Evolutionary conservation across 2,888 invertebrate genomes (phyloP).

Genomic region (Lordiphosa fenestrarum): DNA sequence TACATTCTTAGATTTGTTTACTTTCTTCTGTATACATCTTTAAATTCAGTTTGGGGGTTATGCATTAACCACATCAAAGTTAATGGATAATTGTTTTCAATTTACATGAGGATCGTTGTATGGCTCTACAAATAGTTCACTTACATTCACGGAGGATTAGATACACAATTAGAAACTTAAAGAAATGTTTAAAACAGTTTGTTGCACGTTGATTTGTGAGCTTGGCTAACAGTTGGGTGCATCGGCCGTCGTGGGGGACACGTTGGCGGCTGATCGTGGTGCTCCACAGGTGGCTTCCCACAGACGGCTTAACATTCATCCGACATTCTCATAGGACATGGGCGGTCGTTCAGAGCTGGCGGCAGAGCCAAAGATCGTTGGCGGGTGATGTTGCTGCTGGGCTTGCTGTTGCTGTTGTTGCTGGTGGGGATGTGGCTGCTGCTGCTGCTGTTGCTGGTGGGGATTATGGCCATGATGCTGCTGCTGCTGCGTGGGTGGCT

Average conservation of each 20-base stretch:
- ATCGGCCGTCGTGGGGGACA: constrained; percentile 72
- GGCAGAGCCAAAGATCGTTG: constrained; percentile 73
- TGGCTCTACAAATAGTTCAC: constrained; percentile 25
- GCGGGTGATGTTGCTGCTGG: constrained; percentile 69
- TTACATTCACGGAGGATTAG: constrained; percentile 31
- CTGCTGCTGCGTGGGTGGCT: constrained; percentile 62
- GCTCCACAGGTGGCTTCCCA: constrained; percentile 78
- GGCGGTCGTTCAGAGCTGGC: constrained; percentile 75
- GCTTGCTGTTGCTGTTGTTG: constrained; percentile 63
- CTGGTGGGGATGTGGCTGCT: constrained; percentile 60
- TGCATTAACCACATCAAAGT: constrained; percentile 4
- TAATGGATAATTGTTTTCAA: constrained; percentile 18
- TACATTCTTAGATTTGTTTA: no score
- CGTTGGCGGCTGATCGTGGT: constrained; percentile 67
- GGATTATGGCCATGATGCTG: constrained; percentile 70
- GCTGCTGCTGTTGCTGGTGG: constrained; percentile 62
- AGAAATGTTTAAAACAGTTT: constrained; percentile 53
- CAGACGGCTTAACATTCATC: constrained; percentile 78
- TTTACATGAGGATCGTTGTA: constrained; percentile 33
- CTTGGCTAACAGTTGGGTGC: constrained; percentile 50
- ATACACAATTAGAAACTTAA: constrained; percentile 50
- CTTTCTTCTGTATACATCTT: background rate
- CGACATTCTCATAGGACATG: constrained; percentile 79
- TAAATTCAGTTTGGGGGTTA: constrained; percentile 9
- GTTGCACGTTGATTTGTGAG: constrained; percentile 46